Percentiles rank a stretch among this genome's conserved stretches.
phyloP scores from a whole-genome alignment of 1,140 invertebrate genomes.

The Geopemphigus sp. region DNA sequence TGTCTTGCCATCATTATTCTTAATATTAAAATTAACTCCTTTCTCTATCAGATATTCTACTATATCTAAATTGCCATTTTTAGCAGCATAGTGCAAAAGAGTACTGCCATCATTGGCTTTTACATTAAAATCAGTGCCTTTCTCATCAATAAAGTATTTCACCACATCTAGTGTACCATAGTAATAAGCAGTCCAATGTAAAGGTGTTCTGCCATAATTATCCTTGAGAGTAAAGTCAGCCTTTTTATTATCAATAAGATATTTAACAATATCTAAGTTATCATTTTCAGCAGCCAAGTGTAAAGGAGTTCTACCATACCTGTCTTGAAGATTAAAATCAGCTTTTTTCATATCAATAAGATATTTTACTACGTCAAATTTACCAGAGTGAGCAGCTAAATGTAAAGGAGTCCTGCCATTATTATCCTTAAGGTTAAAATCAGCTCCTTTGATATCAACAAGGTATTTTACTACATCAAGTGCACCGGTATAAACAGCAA shows the following conservation, averaged over 20 bases:
- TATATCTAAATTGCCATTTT: conserved; percentile 87
- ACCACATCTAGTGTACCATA: too few species aligned
- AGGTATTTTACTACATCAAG: conserved; percentile 55
- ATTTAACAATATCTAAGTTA: too few species aligned
- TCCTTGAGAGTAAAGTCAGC: too few species aligned
- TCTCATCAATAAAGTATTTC: too few species aligned
- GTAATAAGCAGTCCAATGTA: too few species aligned
- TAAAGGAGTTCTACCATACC: conserved; percentile 81
- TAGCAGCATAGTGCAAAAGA: conserved; percentile 89
- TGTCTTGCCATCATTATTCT: not conserved
- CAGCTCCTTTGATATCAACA: conserved; percentile 52
- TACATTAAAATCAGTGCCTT: too few species aligned
- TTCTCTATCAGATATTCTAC: conserved; percentile 57
- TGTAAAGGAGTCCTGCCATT: conserved; percentile 47
- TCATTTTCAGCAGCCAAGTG: too few species aligned
- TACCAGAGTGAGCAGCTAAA: conserved; percentile 24
- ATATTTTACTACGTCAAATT: conserved; percentile 42
- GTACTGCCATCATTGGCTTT: too few species aligned
- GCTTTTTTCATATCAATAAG: not conserved
- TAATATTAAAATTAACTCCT: conserved; percentile 56
- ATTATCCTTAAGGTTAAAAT: conserved; percentile 50
- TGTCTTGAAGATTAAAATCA: not conserved
- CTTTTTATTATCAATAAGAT: too few species aligned
- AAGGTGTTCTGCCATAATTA: too few species aligned
- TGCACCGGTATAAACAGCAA: conserved; percentile 56